Base-by-base conservation (phyloP, 1,140 invertebrate genomes). In the Penaeus chinensis region DNA sequence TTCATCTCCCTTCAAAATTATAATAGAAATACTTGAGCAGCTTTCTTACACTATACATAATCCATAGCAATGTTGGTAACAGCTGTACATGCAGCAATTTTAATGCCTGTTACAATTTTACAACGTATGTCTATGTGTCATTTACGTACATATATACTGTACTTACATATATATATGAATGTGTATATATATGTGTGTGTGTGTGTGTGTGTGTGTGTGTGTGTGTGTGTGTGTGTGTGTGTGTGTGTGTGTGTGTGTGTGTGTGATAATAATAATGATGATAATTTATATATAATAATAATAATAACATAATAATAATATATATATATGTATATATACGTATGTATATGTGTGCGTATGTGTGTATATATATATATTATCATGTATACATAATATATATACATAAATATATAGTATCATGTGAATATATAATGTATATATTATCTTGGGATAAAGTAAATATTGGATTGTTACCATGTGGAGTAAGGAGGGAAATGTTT, bases 341-440 rank as follows among this genome's bases (percentile, higher is more conserved):
- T 66, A 66, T 66, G 27, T 18, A 66, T 66, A 66, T 66, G 27
- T 66, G 27, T 66, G 27, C 27, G 27, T 66, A 66, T 66, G 27
- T 66, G 27, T 66, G 27, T 66, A 66, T 66, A 32, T 13, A 69
- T 13, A 20, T 69, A 20, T 69, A 20, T 69, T n/a, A 7, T n/a
- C 27, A 20, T 69, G 2, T 69, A 20, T 69, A 69, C 13, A 69
- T 69, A 13, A 74, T 27, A 74, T 8, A 74, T 74, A 74, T 8
- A 27, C 27, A 27, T 74, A 74, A 4, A 32, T 32, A 32, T 32
- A 32, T 32, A 32, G 32, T 32, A 1, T 32, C 32, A 32, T 32
- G 32, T 32, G 24, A 32, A 74, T 74, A n/a, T 74, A 74, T 74
- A 74, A 74, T 74, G 24, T 7, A 74, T 74, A 69, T 18, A 69